Evolutionary conservation across 2,888 invertebrate genomes (phyloP).

Genomic region (Ametastegia equiseti): DNA sequence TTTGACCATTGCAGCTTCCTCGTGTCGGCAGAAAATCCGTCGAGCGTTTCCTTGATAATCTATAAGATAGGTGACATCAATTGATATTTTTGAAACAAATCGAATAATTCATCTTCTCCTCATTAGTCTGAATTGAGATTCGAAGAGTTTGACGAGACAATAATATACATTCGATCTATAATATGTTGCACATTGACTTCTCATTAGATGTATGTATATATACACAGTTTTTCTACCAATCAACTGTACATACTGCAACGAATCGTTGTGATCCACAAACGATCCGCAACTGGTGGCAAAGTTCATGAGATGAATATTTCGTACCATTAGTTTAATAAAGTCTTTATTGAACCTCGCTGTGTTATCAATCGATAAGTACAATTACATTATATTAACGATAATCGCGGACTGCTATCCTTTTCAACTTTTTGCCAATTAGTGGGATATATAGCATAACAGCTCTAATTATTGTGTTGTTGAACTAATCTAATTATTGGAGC

Average conservation of each 20-base stretch:
- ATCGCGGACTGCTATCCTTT: neutral
- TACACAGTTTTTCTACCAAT: neutral
- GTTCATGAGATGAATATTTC: slow-evolving; percentile 14
- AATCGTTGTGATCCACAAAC: slow-evolving; percentile 10
- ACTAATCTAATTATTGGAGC: slow-evolving; percentile 34
- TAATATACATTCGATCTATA: slow-evolving; percentile 1
- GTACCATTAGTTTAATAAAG: neutral
- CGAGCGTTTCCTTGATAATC: neutral
- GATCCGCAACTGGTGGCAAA: neutral
- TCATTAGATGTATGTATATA: neutral
- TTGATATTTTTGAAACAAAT: neutral
- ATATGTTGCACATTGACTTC: neutral
- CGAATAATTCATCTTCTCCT: slow-evolving; percentile 1
- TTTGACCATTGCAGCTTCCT: slow-evolving; percentile 33
- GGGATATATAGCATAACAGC: neutral
- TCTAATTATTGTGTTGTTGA: slow-evolving; percentile 11
- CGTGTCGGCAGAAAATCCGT: slow-evolving; percentile 11
- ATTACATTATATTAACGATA: neutral
- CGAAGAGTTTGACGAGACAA: neutral
- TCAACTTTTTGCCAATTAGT: slow-evolving; percentile 24
- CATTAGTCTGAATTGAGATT: neutral
- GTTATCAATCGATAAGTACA: neutral
- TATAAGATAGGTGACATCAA: neutral
- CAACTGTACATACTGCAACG: neutral
- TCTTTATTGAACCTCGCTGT: neutral